phyloP scores from a whole-genome alignment of 2,113 vertebrate genomes.

The Tachuris rubrigastra region DNA sequence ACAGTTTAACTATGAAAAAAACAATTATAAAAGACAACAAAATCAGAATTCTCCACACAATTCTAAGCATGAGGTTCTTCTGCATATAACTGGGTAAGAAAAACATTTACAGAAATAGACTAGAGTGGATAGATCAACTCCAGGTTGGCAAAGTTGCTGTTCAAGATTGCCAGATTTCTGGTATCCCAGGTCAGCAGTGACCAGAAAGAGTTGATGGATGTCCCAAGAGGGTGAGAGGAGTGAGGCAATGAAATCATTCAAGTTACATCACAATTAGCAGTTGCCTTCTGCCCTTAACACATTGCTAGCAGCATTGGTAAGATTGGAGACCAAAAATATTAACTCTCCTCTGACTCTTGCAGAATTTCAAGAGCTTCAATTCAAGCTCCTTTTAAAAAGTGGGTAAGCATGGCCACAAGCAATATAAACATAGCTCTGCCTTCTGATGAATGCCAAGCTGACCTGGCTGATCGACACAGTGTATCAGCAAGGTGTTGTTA shows the following conservation, averaged over 20 bases:
- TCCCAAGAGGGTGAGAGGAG: background rate
- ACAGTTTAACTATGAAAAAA: background rate
- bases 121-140: background rate
- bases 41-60: background rate
- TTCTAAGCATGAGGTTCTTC: background rate
- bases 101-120: background rate
- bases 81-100: background rate
- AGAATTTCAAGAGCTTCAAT: background rate
- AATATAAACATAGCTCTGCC: background rate
- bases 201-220: conserved; percentile 24
- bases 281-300: conserved; percentile 33
- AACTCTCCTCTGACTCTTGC: background rate
- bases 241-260: conserved; percentile 53
- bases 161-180: background rate
- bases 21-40: background rate
- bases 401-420: background rate
- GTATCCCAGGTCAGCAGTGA: conserved; percentile 21
- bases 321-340: background rate
- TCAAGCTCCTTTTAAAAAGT: background rate
- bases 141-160: background rate
- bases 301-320: background rate
- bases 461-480: rapidly evolving
- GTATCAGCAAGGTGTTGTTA: background rate
- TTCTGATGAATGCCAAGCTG: background rate
- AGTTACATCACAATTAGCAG: conserved; percentile 51